These are phyloP conservation scores for Ciconia nigra DNA, from an alignment of 2,797 vertebrate genomes.

Conservation along the genomic window DNA sequence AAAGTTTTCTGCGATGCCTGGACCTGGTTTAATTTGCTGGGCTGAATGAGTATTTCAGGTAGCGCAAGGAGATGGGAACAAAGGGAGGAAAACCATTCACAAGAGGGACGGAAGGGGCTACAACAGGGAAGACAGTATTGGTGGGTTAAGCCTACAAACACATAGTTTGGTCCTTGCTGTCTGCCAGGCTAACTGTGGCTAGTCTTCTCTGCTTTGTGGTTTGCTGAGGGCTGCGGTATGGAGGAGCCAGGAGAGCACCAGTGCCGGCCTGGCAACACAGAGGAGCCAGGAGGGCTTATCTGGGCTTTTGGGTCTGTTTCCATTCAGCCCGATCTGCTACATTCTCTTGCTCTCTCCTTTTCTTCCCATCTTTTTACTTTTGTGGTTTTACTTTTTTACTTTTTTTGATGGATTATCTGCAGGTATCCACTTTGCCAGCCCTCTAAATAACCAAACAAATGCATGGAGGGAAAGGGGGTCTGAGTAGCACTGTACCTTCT, in stretches of 20 bases:
- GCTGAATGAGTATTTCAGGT: not conserved
- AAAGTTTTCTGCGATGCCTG: not conserved
- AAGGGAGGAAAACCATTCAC: not conserved
- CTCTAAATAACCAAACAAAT: not conserved
- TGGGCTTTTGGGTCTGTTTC: not conserved
- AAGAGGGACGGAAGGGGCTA: not conserved
- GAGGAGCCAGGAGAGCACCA: not conserved
- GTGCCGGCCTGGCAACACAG: not conserved
- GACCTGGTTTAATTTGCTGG: not conserved
- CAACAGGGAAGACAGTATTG: not conserved
- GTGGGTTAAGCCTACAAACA: not conserved
- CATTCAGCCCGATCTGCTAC: not conserved
- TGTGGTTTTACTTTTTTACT: not conserved
- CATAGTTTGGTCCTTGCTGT: not conserved
- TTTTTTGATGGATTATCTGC: not conserved
- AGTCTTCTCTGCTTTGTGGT: not conserved
- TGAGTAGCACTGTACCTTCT: not conserved
- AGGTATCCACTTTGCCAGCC: not conserved
- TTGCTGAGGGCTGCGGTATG: fast-evolving
- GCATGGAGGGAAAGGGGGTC: not conserved
- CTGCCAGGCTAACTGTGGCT: not conserved
- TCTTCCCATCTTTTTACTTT: not conserved
- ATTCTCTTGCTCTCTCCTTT: not conserved
- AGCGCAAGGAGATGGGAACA: not conserved
- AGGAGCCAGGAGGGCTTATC: not conserved